Conservation (phyloP, 2,113 vertebrate genomes). For the Tetrax tetrax region DNA sequence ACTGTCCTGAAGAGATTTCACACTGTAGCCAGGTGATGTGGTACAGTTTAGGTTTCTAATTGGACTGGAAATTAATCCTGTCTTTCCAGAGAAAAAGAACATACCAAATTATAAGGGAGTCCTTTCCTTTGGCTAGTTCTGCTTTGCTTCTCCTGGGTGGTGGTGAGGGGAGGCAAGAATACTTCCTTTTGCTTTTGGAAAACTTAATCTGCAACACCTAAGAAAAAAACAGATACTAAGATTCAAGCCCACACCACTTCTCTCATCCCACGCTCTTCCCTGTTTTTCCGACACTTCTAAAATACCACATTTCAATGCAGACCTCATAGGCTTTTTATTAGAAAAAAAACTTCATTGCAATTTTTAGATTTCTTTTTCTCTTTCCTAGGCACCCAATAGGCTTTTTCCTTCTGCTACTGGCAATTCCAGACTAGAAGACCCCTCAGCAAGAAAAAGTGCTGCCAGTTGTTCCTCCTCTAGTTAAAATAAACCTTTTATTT, state of each 20-base stretch:
- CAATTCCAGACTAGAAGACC: neutral
- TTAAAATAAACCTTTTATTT: neutral
- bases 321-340: neutral
- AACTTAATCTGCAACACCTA: neutral
- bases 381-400: neutral
- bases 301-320: slow-evolving; percentile 33
- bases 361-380: slow-evolving; percentile 14
- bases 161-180: neutral
- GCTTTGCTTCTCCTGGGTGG: neutral
- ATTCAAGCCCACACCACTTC: slow-evolving; percentile 39
- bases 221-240: slow-evolving; percentile 27
- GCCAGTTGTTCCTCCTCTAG: neutral
- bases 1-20: neutral
- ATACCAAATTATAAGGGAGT: neutral
- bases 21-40: neutral
- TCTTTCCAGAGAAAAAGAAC: neutral
- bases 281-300: slow-evolving; percentile 7
- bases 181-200: slow-evolving; percentile 5
- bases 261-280: slow-evolving; percentile 37
- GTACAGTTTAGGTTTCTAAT: neutral
- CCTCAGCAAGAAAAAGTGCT: neutral
- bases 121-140: neutral
- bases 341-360: neutral
- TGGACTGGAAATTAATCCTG: neutral
- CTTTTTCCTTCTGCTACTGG: neutral